Conservation (phyloP, 2,888 invertebrate genomes). For the Resseliella maxima region DNA sequence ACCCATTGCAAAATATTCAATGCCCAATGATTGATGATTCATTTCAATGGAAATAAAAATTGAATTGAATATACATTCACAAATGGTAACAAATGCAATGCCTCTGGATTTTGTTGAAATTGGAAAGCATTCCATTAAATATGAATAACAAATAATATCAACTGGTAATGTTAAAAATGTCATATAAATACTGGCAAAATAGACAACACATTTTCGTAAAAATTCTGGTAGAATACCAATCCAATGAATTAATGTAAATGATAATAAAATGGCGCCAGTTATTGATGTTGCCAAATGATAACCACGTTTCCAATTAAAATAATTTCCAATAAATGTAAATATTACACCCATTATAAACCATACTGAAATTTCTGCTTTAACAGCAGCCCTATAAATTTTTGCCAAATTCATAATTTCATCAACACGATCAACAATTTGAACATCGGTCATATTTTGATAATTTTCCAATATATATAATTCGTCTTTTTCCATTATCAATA, state of each 20-base stretch:
- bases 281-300: not conserved
- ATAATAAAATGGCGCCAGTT: not conserved
- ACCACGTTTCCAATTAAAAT: slow-evolving; percentile 35
- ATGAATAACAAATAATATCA: not conserved
- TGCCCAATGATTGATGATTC: not conserved
- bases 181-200: not conserved
- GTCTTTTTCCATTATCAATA: not conserved
- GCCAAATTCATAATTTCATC: not conserved
- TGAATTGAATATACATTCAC: not conserved
- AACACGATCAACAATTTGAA: too few relatives aligned
- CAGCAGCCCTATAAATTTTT: not conserved
- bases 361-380: not conserved
- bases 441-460: too few relatives aligned
- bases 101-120: not conserved
- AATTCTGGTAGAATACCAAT: not conserved
- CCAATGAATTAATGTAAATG: not conserved
- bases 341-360: not conserved
- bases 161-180: not conserved
- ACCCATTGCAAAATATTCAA: not conserved
- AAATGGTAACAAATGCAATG: not conserved
- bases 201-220: too few relatives aligned
- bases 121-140: slow-evolving; percentile 31
- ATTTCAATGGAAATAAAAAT: not conserved
- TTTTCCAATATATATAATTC: not conserved
- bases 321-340: not conserved